Percentiles rank a stretch among this genome's conserved stretches.
Conservation (phyloP, 2,113 vertebrate genomes). For the Piprites chloris region DNA sequence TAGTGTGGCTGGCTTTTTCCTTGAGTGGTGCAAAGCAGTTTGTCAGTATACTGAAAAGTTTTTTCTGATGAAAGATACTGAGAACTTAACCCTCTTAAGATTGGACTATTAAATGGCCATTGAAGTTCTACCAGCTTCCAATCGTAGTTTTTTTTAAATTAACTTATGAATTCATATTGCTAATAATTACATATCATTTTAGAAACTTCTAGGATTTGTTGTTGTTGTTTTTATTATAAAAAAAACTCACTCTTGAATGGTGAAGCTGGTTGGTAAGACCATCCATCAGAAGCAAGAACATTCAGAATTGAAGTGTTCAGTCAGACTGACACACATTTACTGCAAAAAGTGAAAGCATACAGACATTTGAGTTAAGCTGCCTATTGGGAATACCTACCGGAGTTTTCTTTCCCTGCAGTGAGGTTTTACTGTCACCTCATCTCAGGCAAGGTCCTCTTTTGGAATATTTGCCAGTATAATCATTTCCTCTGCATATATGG, state of each 20-base stretch:
- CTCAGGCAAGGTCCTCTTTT: neutral
- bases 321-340: neutral
- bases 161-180: neutral
- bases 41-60: neutral
- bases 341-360: neutral
- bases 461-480: neutral
- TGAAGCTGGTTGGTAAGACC: neutral
- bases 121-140: neutral
- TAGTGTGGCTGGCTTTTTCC: neutral
- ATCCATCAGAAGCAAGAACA: neutral
- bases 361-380: neutral
- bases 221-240: neutral
- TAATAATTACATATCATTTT: neutral
- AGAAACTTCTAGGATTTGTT: neutral
- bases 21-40: neutral
- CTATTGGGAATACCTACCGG: neutral
- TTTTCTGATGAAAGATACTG: neutral
- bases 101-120: neutral
- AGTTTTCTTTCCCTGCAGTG: neutral
- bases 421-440: neutral
- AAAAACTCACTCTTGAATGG: neutral
- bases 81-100: neutral
- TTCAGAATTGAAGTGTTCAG: neutral
- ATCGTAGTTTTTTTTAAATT: neutral
- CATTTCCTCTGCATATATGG: neutral